Evolutionary conservation across 1,140 invertebrate genomes (phyloP).

Genomic region (Anastrepha ludens): DNA sequence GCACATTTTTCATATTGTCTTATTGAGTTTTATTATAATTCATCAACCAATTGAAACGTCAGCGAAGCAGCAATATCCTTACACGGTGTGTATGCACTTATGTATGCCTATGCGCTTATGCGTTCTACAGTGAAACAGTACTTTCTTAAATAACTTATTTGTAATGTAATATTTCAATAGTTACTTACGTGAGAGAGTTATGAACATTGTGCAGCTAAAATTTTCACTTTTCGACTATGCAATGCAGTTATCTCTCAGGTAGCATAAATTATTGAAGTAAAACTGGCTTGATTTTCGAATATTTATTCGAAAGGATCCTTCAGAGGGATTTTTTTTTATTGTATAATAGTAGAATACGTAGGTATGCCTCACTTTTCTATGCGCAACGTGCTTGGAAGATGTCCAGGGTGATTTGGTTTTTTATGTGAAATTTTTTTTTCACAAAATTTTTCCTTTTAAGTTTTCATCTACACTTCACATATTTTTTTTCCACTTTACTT

Average conservation of each 20-base stretch:
- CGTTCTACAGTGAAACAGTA: too few species aligned
- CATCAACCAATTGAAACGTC: too few species aligned
- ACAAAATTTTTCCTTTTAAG: not conserved
- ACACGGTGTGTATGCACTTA: too few species aligned
- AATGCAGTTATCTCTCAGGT: conserved; percentile 36
- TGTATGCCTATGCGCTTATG: too few species aligned
- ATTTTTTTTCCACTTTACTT: not conserved
- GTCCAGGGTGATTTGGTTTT: not conserved
- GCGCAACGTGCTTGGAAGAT: not conserved
- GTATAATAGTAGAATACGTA: not conserved
- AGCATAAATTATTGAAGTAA: conserved; percentile 16
- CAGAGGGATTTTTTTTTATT: not conserved
- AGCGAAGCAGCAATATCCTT: too few species aligned
- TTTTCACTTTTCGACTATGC: not conserved
- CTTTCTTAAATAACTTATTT: not conserved
- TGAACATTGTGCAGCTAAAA: conserved; percentile 40
- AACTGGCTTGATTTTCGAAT: not conserved
- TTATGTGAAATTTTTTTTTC: not conserved
- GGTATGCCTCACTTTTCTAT: not conserved
- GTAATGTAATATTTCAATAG: conserved; percentile 5
- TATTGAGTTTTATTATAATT: too few species aligned
- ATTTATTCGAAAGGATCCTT: not conserved
- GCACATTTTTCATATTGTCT: too few species aligned
- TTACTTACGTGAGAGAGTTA: conserved; percentile 52
- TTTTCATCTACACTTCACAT: not conserved